Base-by-base conservation (phyloP, 2,113 vertebrate species). In the Rhegmatorhina hoffmannsi region DNA sequence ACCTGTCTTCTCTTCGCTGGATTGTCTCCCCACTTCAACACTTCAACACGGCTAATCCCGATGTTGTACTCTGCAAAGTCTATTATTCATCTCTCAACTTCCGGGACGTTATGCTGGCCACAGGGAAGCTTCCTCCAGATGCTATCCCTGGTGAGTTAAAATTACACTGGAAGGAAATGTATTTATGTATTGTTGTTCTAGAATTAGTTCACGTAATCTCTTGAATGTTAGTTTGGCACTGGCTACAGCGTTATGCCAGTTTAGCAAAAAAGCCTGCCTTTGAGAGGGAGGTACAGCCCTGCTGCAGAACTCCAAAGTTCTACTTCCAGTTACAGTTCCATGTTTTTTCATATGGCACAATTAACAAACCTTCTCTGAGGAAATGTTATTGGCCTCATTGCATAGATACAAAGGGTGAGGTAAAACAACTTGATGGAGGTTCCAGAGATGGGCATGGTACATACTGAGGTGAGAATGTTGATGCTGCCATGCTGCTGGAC, bases 1-100 rank as follows among this genome's bases (percentile, higher is more conserved):
- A 99, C 93, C 98, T 99, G 33, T 99, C 99, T 0, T 99, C 99
- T 13, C 98, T 99, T 89, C 95, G 80, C 64, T 99, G 99, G 99
- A 99, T 99, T 33, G 98, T 98, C 18, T 99, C 99, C 1, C 99
- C 99, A 0, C 98, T 99, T 84, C 95, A 59, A 36, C 98, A 99
- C 36, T 98, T 98, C 56, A 91, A 47, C 3, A 9, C 97, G 31
- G 20, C 72, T 29, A 84, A 96, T 75, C 95, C 98, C 1, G 58
- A 62, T 2, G 6, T 98, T 59, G 97, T 98, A 53, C 98, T 99
- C 81, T 99, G 99, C 85, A 97, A 94, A 1, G 97, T 99, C 79
- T 98, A 99, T 97, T 99, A 99, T 2, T 98, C 99, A 34, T 99
- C 99, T 1, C 99, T 99, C 58, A 99, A 99, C 96, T 99, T 99